Percentiles rank a stretch among this genome's conserved stretches.
These are phyloP conservation scores for Ommatoiulus sabulosus DNA, from an alignment of 2,888 invertebrate species.

Conservation along the genomic window DNA sequence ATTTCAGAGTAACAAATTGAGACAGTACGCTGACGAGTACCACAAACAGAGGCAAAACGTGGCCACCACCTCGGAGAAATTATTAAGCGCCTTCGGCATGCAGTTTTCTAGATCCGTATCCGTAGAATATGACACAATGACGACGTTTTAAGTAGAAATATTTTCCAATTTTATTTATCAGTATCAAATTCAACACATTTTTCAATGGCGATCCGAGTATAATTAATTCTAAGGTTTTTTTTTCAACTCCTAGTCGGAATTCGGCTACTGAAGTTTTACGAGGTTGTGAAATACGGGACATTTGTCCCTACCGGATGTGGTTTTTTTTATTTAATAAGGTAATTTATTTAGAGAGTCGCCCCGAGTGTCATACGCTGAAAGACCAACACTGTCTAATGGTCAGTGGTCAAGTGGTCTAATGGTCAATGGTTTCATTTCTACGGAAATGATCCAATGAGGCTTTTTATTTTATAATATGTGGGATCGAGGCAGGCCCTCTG, in stretches of 20 bases:
- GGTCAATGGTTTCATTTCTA: too few relatives aligned
- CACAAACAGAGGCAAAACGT: slow-evolving; percentile 77
- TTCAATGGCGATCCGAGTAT: background rate
- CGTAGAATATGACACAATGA: slow-evolving; percentile 59
- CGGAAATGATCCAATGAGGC: too few relatives aligned
- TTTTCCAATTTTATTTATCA: background rate
- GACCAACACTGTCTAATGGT: background rate
- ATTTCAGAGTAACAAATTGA: slow-evolving; percentile 80
- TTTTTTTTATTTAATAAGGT: background rate
- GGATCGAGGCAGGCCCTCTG: background rate
- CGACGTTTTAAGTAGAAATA: slow-evolving; percentile 58
- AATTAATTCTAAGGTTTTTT: background rate
- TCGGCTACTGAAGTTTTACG: background rate
- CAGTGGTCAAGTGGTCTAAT: too few relatives aligned
- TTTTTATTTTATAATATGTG: too few relatives aligned
- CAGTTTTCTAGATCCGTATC: slow-evolving; percentile 59
- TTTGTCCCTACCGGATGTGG: background rate
- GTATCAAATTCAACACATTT: background rate
- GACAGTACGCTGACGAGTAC: slow-evolving; percentile 82
- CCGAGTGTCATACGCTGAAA: background rate
- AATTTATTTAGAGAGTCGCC: background rate
- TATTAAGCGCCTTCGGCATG: slow-evolving; percentile 68
- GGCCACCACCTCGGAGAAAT: slow-evolving; percentile 73
- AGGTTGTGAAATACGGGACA: background rate
- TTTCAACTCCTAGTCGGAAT: background rate